Base-by-base conservation (phyloP, 2,113 vertebrate species). In the Suncus etruscus region DNA sequence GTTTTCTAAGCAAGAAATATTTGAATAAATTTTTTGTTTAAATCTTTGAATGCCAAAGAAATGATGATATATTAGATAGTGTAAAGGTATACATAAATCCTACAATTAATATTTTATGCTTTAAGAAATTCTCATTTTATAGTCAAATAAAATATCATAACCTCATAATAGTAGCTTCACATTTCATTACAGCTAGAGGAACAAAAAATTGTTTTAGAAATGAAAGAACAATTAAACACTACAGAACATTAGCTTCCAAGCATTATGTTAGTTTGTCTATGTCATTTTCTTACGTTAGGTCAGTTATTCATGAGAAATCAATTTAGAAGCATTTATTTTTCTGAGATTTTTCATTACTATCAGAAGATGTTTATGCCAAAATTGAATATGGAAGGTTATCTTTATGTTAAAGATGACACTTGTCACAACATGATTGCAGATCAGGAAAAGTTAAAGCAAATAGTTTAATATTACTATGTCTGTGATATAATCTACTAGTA, bases 331-430 rank as follows among this genome's bases (percentile, higher is more conserved):
- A 69, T 25, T 92, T 95, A 32, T 70, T 92, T 93, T 91, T 76
- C 22, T 72, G n/a, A 51, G 15, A 84, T 75, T 77, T 31, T 32
- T 75, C 65, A 61, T 83, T 54, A 66, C 50, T 76, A 66, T 63
- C 32, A 87, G 93, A 92, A 90, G 29, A 91, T 25, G 50, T 88
- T 79, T 81, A 47, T 39, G 83, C 47, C 83, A 83, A 91, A 90
- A 93, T 48, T 48, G 39, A 84, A 94, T 75, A 32, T 86, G 91
- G 90, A 89, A 94, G 85, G 80, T 94, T 86, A 86, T 93, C 80
- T 83, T 87, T 74, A 90, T 51, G 18, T 76, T 72, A 74, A 87
- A 78, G 76, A 78, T 90, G 94, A 89, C 93, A 82, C n/a, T 86
- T 93, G 76, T 93, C 83, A 90, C 68, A 86, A 47, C 12, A 14